phyloP scores from a whole-genome alignment of 2,113 vertebrate genomes.

The Pseudorectes ferrugineus region DNA sequence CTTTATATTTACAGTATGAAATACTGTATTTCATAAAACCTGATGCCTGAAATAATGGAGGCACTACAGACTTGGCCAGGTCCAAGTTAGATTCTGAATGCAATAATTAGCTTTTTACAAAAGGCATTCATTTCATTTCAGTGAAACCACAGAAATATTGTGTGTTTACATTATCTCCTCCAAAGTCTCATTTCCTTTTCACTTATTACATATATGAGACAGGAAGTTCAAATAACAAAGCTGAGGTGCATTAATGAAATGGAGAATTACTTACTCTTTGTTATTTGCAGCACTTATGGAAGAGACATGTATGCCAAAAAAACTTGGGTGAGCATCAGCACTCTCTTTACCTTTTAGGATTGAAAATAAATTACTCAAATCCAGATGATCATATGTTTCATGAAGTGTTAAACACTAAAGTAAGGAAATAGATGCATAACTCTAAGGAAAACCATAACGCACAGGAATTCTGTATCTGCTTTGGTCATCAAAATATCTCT shows the following conservation, averaged over 20 bases:
- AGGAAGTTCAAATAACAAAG: constrained; percentile 22
- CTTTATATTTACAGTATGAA: background rate
- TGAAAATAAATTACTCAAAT: background rate
- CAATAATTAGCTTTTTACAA: constrained; percentile 7
- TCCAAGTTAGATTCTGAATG: background rate
- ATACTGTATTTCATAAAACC: background rate
- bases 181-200: constrained; percentile 40
- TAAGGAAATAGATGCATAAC: background rate
- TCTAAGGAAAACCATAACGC: background rate
- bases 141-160: constrained; percentile 29
- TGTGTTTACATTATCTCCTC: constrained; percentile 15
- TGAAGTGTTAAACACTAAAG: background rate
- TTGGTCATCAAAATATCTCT: background rate
- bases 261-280: background rate
- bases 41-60: background rate
- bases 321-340: background rate
- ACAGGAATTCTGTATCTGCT: background rate
- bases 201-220: background rate
- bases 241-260: background rate
- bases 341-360: background rate
- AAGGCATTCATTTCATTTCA: constrained; percentile 14
- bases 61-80: background rate
- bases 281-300: background rate
- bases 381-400: background rate
- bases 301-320: background rate